Base-by-base conservation (phyloP, 2,113 vertebrate species). In the Sylvilagus bachmani region DNA sequence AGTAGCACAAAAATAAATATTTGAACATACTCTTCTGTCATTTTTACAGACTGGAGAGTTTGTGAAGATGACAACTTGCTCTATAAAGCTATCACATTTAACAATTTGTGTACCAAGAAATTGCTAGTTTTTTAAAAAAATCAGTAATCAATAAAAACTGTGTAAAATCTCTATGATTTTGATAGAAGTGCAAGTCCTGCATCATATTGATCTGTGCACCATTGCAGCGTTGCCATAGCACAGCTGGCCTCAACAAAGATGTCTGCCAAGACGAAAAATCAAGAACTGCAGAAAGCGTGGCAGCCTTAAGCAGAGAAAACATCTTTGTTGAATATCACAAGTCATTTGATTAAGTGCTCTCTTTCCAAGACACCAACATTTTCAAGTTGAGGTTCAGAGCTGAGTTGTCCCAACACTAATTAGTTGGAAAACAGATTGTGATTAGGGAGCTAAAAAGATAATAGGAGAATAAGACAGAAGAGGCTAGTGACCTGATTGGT, bases 351-450 rank as follows among this genome's bases (percentile, higher is more conserved):
- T 84, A 75, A 96, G 29, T 91, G 12, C 55, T 33, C 77, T 93
- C 91, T 66, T 91, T 36, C 96, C 74, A 2, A 0, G 87, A 64
- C 14, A 95, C 33, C 5, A 96, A 38, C 1, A 70, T 64, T 92
- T 97, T 96, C 81, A 92, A 83, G 94, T 25, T 22, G 92, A 62
- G 64, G n/a, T 22, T 61, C 78, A 77, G 36, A 53, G 24, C 38
- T 67, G 70, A 44, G 7, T 5, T 95, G 92, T 16, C 11, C 44
- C 87, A 96, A 83, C 29, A 87, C 78, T 96, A 92, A 97, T 97
- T 71, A 87, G 84, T 86, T 84, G 92, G 81, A 93, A 97, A 94
- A 2, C 24, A 87, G 62, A 64, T 75, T 95, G 61, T 87, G 73
- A 92, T 95, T 85, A 92, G 33, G 77, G 64, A 88, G 53, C 44